Evolutionary conservation across 2,113 vertebrate genomes (phyloP), one percentile per base, ranked within the genome.

Genomic region (Morone saxatilis): DNA sequence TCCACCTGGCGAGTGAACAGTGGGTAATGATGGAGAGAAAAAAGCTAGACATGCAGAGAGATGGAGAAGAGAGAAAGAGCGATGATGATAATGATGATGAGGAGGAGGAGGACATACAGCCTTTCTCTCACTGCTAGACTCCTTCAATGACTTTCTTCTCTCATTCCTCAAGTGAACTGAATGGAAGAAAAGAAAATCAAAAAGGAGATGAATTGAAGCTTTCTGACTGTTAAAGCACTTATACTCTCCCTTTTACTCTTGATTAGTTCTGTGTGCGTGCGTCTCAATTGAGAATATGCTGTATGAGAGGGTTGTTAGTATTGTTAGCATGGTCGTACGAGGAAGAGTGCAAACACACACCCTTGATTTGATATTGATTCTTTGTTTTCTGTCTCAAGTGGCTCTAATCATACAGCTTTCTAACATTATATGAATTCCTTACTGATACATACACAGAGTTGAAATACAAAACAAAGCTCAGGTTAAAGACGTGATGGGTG

Each of bases 1-100:
- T 80, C 88, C 71, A 88, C 88, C 87, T 89, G 83, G 79, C 40
- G 74, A 89, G 85, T 82, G 76, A 89, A 84, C 81, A 71, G 80
- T 77, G 60, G 60, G 71, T 87, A 90, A 91, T 91, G 85, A 88
- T 73, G 45, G 78, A 71, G 56, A 71, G 71, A 81, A 67, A 83
- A 81, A 51, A 25, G 38, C 77, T 22, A 38, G 69, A 84, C 56
- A 50, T 56, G 69, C 67, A 10, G 54, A 81, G 78, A 78, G 74
- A 78, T 16, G 14, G 38, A 74, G 36, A 45, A 65, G 45, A 69
- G 78, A 85, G 70, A 89, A 19, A 54, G 65, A 61, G 50, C 3
- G 9, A 65, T 87, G 80, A 85, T 71, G 80, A 85, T 38, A 60
- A 76, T 71, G 2, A 86, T 87, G 59, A 85, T 81, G 16, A 88